Conservation (phyloP, 1,140 invertebrate species). For the Eubasilissa regina region DNA sequence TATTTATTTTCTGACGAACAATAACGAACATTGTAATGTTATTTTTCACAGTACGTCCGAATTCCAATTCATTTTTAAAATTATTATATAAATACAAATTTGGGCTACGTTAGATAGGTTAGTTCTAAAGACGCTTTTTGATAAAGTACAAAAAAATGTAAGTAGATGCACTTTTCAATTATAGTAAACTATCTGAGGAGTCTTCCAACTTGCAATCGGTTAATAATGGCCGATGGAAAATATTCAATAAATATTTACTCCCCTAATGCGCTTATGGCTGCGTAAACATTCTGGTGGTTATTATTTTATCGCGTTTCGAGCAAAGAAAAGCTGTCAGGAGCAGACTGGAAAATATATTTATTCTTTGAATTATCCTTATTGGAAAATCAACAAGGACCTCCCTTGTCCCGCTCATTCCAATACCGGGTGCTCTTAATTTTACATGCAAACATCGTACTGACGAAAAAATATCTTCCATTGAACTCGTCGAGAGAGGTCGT, state of each 20-base stretch:
- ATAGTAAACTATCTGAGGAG: too few relatives aligned
- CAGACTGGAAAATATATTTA: constrained; percentile 56
- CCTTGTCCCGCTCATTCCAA: constrained; percentile 46
- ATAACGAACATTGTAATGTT: too few relatives aligned
- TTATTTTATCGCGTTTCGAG: constrained; percentile 52
- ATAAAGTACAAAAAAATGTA: too few relatives aligned
- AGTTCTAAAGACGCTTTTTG: too few relatives aligned
- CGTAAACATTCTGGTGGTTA: constrained; percentile 51
- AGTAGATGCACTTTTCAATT: too few relatives aligned
- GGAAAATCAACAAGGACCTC: constrained; percentile 55
- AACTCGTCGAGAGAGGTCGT: not conserved
- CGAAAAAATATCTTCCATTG: constrained; percentile 41
- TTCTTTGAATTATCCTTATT: constrained; percentile 59
- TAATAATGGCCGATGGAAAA: constrained; percentile 17
- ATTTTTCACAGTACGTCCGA: too few relatives aligned
- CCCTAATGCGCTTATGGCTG: constrained; percentile 54
- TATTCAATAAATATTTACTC: constrained; percentile 57
- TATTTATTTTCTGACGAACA: too few relatives aligned
- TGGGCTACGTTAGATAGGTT: too few relatives aligned
- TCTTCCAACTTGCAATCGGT: not conserved
- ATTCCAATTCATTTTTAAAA: too few relatives aligned
- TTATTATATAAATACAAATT: too few relatives aligned
- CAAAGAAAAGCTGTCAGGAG: constrained; percentile 45
- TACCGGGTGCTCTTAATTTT: constrained; percentile 44
- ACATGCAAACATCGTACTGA: constrained; percentile 45